Base-by-base conservation (phyloP, 2,113 vertebrate genomes). In the Dascyllus trimaculatus region DNA sequence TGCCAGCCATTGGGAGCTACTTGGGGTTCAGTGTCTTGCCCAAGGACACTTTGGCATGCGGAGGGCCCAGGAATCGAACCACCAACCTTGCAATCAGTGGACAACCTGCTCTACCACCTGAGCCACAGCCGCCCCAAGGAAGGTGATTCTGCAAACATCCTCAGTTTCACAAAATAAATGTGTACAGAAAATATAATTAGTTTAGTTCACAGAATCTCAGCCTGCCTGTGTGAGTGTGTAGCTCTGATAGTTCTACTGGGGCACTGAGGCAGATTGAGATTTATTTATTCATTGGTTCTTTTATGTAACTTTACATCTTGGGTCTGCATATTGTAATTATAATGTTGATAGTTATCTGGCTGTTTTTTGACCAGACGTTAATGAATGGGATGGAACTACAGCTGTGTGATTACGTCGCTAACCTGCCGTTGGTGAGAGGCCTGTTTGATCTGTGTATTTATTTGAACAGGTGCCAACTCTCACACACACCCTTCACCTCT, bases 401-500 rank as follows among this genome's bases (percentile, higher is more conserved):
- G 0, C 38, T 11, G 4, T 22, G 46, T 43, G 25, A 64, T 75
- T 52, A 59, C 40, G 22, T 22, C 26, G 73, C 4, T 5, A 26
- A 51, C 38, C 15, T 24, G 38, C 19, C 15, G 3, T 57, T 46
- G 52, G 38, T 35, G 25, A 14, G 46, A 60, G 52, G 60, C 38
- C 25, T 81, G 52, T 86, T 88, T 87, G 54, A 74, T 61, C 62
- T 66, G 75, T 17, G 43, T 40, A 17, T 26, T 70, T 53, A 83
- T 81, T 78, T 89, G 86, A 88, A 75, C 90, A 93, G 91, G 81
- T 92, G 91, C 71, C 68, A 74, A 18, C 46, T 85, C 65, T 83
- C 91, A 52, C 83, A 71, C 76, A 60, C n/a, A 0, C 43, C n/a
- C 49, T 40, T 25, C 32, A 45, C 62, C 11, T 24, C 61, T 4